phyloP scores from a whole-genome alignment of 1,140 invertebrate genomes.

The Hetaerina americana region DNA sequence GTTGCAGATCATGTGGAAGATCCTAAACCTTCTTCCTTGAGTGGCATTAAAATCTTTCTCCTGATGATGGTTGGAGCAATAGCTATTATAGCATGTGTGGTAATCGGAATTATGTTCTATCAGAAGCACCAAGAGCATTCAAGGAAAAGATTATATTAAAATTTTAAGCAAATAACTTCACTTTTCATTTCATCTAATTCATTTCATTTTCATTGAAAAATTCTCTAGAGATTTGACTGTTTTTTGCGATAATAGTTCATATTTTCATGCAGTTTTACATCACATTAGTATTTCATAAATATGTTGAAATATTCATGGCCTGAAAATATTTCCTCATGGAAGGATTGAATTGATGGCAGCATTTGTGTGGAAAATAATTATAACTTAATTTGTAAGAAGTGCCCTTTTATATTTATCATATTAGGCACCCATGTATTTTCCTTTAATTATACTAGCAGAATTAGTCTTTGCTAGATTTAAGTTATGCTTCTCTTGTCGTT shows the following conservation, averaged over 20 bases:
- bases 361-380: too few relatives aligned
- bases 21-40: constrained; percentile 61
- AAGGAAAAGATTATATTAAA: constrained; percentile 78
- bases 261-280: too few relatives aligned
- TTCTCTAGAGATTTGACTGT: background rate
- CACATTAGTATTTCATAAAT: too few relatives aligned
- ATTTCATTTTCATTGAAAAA: background rate
- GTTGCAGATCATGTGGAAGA: constrained; percentile 73
- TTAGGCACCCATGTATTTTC: too few relatives aligned
- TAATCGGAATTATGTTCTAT: constrained; percentile 81
- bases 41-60: constrained; percentile 79
- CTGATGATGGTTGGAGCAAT: constrained; percentile 67
- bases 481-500: too few relatives aligned
- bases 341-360: too few relatives aligned
- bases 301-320: background rate
- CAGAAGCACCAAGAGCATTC: constrained; percentile 80
- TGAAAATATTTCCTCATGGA: background rate
- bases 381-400: too few relatives aligned
- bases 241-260: background rate
- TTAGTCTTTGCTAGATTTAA: too few relatives aligned
- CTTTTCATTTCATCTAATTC: background rate
- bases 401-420: too few relatives aligned
- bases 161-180: background rate
- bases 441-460: too few relatives aligned
- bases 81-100: constrained; percentile 58